Base-by-base conservation (phyloP, 2,888 invertebrate species). In the Andrena bucephala region DNA sequence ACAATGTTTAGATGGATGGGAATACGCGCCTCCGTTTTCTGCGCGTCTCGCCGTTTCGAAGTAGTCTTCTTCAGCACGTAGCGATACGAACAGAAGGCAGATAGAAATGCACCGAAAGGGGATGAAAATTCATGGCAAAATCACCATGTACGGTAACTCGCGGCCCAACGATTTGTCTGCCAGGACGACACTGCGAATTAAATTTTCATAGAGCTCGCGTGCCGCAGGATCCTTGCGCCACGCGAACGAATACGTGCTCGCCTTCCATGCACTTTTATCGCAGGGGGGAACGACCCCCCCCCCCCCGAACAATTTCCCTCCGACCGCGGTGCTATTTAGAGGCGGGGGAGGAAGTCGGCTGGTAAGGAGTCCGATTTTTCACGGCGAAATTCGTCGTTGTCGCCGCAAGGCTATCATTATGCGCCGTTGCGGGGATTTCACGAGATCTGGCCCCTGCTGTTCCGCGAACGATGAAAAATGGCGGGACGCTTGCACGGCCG, bases 391-490 rank as follows among this genome's bases (percentile, higher is more conserved):
- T 71, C 67, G 31, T 68, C 66, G 82, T 77, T 72, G 74, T 73
- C 72, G 59, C 62, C 68, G 65, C 59, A 50, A 16, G 60, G 69
- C 77, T 85, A 79, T 86, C 79, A 85, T 87, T 86, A 87, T 77
- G 80, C 77, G 67, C 24, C 54, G 66, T 7, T 68, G 52, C 74
- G 60, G 63, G 75, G 78, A 78, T 60, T 81, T 81, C 73, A 13
- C 83, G 80, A 73, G 73, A 76, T 79, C 81, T 42, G 36, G 65
- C 59, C 16, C 42, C 24, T 57, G 33, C 13, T 33, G 65, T 16
- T 24, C 33, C 13, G 68, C 73, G 87, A 75, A 77, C 74, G 76
- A 83, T 85, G 86, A 87, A 87, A 87, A 87, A 87, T 87, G 81
- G 82, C 24, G 70, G 62, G 68, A 57, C 60, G 74, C 50, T 72